phyloP scores from a whole-genome alignment of 53 echinoderm and acorn worm species.

The Holothuria leucospilota region DNA sequence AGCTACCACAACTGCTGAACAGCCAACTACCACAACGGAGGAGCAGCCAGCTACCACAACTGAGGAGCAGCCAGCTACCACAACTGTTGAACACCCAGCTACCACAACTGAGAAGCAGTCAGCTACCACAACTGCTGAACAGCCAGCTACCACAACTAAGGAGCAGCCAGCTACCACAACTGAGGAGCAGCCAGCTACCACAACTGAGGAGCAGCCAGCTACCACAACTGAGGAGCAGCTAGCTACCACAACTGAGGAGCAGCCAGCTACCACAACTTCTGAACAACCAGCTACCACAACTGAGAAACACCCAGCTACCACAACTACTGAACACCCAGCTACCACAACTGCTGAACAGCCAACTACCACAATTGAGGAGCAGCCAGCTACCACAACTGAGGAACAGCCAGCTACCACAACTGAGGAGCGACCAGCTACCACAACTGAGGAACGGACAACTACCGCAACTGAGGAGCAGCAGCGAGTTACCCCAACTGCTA shows the following conservation, averaged over 20 bases:
- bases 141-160: background rate
- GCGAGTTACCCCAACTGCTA: no score
- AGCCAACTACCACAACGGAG: background rate
- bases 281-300: background rate
- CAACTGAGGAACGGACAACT: no score
- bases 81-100: background rate
- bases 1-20: background rate
- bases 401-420: no score
- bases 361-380: no score
- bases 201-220: no score
- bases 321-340: background rate
- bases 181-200: no score
- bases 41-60: background rate
- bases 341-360: background rate
- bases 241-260: no score
- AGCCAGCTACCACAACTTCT: background rate
- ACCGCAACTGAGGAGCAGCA: no score
- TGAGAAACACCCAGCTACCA: background rate
- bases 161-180: no score
- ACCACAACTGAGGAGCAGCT: no score
- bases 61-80: conserved; percentile 4
- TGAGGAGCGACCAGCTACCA: no score
- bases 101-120: background rate
- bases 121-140: background rate
- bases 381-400: no score